Evolutionary conservation across 2,113 vertebrate species (phyloP).

Genomic region (Choloepus hoffmanni): DNA sequence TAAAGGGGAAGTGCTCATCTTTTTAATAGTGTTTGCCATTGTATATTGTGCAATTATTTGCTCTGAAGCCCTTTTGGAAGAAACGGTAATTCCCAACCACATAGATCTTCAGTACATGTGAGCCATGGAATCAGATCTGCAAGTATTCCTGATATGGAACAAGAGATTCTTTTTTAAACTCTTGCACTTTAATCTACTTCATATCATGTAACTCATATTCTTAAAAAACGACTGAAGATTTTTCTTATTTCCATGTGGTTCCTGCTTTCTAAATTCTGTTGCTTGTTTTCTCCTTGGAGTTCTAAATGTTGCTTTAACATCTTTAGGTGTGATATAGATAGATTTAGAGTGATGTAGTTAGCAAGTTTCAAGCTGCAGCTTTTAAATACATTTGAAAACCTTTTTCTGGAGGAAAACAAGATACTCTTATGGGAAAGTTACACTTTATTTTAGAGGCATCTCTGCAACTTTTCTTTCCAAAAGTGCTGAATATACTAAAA

Average conservation of each 20-base stretch:
- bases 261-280: conserved; percentile 83
- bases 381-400: conserved; percentile 84
- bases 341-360: conserved; percentile 82
- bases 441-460: conserved; percentile 81
- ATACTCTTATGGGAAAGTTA: conserved; percentile 79
- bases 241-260: conserved; percentile 78
- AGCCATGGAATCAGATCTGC: conserved; percentile 65
- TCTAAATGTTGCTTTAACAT: conserved; percentile 85
- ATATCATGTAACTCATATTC: conserved; percentile 74
- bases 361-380: conserved; percentile 83
- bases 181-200: conserved; percentile 63
- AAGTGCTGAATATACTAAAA: conserved; percentile 75
- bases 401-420: conserved; percentile 80
- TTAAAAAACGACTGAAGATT: conserved; percentile 80
- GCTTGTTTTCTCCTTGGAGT: conserved; percentile 81
- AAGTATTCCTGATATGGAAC: conserved; percentile 77
- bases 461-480: conserved; percentile 76
- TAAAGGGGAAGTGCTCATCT: not conserved
- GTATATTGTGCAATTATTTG: conserved; percentile 5
- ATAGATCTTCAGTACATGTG: conserved; percentile 52
- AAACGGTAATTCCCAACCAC: conserved; percentile 55
- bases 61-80: conserved; percentile 1
- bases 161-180: conserved; percentile 78
- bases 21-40: conserved; percentile 40
- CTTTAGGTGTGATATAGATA: conserved; percentile 84